Percentiles rank a stretch among this genome's conserved stretches.
phyloP scores from a whole-genome alignment of 2,113 vertebrate genomes.

The Bubalus kerabau region DNA sequence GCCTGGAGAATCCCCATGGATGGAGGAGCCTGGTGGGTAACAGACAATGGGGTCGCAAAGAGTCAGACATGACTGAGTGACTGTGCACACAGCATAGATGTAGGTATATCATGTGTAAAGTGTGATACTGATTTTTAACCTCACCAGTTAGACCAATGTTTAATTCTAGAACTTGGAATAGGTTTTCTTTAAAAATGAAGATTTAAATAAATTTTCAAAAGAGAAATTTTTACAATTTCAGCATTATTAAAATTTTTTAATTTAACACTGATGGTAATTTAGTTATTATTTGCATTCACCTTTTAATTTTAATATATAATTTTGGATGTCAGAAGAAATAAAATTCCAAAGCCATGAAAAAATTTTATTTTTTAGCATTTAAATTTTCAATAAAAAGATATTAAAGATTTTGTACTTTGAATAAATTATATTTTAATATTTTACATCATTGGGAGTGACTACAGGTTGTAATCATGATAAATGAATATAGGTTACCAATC shows the following conservation, averaged over 20 bases:
- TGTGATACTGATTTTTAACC: neutral
- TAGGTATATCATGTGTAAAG: neutral
- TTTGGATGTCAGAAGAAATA: neutral
- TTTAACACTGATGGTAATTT: neutral
- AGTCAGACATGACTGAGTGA: neutral
- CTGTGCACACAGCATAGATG: neutral
- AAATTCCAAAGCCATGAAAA: neutral
- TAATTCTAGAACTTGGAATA: neutral
- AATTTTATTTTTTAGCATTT: neutral
- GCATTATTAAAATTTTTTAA: neutral
- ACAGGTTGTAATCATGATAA: neutral
- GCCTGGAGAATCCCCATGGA: neutral
- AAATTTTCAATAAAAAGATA: neutral
- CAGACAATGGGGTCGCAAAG: neutral
- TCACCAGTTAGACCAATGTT: neutral
- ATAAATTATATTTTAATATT: slow-evolving; percentile 4
- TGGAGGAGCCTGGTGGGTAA: neutral
- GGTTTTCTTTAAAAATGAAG: neutral
- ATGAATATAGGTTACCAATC: neutral
- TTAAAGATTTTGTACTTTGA: neutral
- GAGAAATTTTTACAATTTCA: neutral
- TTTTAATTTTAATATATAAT: neutral
- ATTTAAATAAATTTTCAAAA: neutral
- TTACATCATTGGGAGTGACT: neutral
- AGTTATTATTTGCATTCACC: neutral